Evolutionary conservation across 2,888 invertebrate species (phyloP), one percentile per base, ranked within the genome.

Genomic region (Nomada ruficornis): DNA sequence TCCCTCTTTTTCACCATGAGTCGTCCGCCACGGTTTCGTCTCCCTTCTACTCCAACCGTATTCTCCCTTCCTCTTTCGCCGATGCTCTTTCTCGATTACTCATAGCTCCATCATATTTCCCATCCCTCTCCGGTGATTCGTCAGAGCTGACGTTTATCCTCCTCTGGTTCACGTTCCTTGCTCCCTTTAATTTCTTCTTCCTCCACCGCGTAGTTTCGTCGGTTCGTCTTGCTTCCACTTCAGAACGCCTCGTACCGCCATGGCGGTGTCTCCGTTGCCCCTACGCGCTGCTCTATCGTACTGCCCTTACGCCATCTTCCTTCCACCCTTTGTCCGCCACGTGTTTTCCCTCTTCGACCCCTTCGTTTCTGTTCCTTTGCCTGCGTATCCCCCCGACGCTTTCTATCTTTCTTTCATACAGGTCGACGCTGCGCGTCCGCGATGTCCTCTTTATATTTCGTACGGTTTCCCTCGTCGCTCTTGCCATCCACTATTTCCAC

Each of bases 111-210:
- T 54, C 69, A 15, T 69, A 52, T 36, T 26, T 67, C 44, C 63
- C 73, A 26, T 78, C 82, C 73, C 62, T 71, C 20, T 70, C 57
- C 57, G 26, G 52, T 52, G 80, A 80, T 80, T 80, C 80, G 80
- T 80, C 80, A 73, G 55, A 63, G 50, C 65, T 23, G 20, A 10
- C 60, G 74, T 69, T 68, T 29, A 36, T 82, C 82, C 54, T 60
- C 59, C 82, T 70, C 67, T 52, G 57, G 67, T 68, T 59, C 57
- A 20, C 55, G 4, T 18, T 36, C 55, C 77, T 67, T 29, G 60
- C 20, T 36, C 65, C 20, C 65, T 57, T 64, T 68, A 65, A 71
- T 72, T 73, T 72, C 80, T 60, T 69, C 65, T 70, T 62, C 20
- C 64, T 81, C 72, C 60, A 26, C 55, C 55, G 42, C 63, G 55